These are phyloP conservation scores for Dasyurus viverrinus DNA, from an alignment of 2,113 vertebrate species.

Conservation along the genomic window DNA sequence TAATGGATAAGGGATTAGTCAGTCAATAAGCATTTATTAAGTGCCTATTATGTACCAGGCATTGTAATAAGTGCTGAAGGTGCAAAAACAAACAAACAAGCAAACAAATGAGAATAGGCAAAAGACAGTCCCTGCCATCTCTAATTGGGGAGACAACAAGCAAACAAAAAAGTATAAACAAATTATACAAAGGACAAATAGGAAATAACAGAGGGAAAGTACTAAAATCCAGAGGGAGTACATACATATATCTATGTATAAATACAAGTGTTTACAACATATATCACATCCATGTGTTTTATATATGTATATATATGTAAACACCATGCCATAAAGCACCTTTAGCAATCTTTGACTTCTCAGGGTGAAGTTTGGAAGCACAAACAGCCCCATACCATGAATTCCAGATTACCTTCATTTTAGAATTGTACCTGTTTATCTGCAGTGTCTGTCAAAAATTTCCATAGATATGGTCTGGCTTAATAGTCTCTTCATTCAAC, in stretches of 20 bases:
- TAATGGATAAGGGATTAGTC: neutral
- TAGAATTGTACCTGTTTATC: too few species aligned
- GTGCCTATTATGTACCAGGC: neutral
- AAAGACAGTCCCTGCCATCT: neutral
- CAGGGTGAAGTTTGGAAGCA: too few species aligned
- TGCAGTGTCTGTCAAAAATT: too few species aligned
- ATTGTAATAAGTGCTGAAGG: neutral
- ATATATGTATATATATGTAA: neutral
- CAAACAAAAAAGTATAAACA: neutral
- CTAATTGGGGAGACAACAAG: neutral
- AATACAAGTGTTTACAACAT: too few species aligned
- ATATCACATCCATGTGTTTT: too few species aligned
- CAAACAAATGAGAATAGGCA: neutral
- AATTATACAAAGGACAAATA: neutral
- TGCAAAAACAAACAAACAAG: neutral
- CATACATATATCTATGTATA: neutral
- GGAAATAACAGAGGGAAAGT: neutral
- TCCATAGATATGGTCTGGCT: too few species aligned
- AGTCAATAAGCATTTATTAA: neutral
- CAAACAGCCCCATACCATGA: too few species aligned
- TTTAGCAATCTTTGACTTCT: too few species aligned
- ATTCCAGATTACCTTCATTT: too few species aligned
- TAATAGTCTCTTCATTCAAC: too few species aligned
- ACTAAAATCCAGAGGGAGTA: neutral
- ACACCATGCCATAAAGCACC: neutral